Evolutionary conservation across 1,140 invertebrate species (phyloP).

Genomic region (Harpegnathos saltator): DNA sequence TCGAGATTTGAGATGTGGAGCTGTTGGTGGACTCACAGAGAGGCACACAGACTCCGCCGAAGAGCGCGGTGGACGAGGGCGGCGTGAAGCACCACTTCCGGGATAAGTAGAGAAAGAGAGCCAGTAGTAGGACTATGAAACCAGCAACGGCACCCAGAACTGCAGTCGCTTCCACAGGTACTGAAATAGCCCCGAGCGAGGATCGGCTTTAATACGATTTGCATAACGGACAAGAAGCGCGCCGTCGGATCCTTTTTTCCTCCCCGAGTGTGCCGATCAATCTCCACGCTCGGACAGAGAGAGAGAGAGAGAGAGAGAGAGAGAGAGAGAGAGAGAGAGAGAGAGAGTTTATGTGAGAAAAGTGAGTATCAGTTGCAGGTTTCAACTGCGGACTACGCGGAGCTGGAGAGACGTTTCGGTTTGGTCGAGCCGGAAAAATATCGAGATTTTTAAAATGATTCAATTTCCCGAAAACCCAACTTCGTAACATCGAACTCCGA

Average conservation of each 20-base stretch:
- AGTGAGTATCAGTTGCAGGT: too few relatives aligned
- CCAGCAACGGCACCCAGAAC: constrained; percentile 92
- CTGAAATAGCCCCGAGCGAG: constrained; percentile 84
- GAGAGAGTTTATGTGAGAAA: too few relatives aligned
- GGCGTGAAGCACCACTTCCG: constrained; percentile 91
- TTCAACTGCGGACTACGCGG: too few relatives aligned
- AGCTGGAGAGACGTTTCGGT: too few relatives aligned
- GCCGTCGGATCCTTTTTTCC: neutral
- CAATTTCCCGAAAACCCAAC: too few relatives aligned
- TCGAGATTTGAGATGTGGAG: constrained; percentile 80
- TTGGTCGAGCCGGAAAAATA: too few relatives aligned
- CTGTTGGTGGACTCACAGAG: constrained; percentile 83
- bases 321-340: too few relatives aligned
- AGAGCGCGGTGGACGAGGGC: constrained; percentile 79
- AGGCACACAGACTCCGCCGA: constrained; percentile 85
- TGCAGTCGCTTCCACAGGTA: constrained; percentile 91
- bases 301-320: too few relatives aligned
- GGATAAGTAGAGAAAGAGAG: constrained; percentile 93
- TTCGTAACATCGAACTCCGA: too few relatives aligned
- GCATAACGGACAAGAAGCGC: neutral
- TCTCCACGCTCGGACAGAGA: too few relatives aligned
- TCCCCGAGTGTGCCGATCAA: neutral
- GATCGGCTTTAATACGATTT: neutral
- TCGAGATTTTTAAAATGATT: too few relatives aligned
- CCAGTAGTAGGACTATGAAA: constrained; percentile 90